These are phyloP conservation scores for Platysternon megacephalum DNA, from an alignment of 2,113 vertebrate species.

Conservation along the genomic window DNA sequence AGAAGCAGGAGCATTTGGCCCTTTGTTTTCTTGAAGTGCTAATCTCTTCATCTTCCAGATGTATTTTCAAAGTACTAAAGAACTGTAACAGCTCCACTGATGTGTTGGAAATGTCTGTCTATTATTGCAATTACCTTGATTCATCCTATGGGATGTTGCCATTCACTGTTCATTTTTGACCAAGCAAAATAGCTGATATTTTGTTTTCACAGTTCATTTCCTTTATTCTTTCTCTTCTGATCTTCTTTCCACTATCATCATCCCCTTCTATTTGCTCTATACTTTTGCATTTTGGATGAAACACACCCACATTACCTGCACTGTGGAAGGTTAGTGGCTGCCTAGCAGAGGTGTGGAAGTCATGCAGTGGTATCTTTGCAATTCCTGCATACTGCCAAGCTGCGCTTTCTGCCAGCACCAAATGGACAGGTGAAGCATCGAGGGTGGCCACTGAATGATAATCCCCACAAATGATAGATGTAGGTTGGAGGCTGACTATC, in stretches of 20 bases:
- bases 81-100: background rate
- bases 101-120: background rate
- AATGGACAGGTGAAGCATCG: background rate
- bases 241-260: background rate
- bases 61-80: background rate
- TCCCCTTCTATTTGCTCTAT: background rate
- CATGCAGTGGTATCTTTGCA: background rate
- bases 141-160: too few species aligned
- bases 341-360: background rate
- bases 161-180: background rate
- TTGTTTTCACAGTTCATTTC: background rate
- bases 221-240: background rate
- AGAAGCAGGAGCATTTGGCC: background rate
- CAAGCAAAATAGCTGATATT: background rate
- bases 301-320: background rate
- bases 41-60: background rate
- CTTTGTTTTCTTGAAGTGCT: background rate
- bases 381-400: background rate
- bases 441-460: background rate
- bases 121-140: background rate
- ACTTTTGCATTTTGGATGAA: background rate
- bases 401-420: background rate
- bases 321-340: background rate
- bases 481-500: background rate
- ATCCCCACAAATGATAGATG: background rate